Evolutionary conservation across 2,888 invertebrate species (phyloP).

Genomic region (Eupithecia inturbata): DNA sequence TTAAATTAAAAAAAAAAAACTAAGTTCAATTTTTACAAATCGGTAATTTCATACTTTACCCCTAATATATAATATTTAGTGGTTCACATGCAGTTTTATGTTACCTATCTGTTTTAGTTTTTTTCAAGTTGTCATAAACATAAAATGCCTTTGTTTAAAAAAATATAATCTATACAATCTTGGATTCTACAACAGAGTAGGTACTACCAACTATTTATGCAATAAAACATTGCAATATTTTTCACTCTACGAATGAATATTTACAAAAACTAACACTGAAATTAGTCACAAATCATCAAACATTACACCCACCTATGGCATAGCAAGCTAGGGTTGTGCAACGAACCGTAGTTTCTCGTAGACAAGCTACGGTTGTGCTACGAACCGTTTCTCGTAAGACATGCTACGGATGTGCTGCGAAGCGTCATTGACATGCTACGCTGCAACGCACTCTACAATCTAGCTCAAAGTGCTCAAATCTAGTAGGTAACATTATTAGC

Average conservation of each 20-base stretch:
- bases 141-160: neutral
- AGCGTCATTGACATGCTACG: neutral
- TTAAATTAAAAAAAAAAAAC: too few relatives aligned
- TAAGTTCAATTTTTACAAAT: too few relatives aligned
- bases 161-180: too few relatives aligned
- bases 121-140: neutral
- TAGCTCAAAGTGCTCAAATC: neutral
- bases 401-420: neutral
- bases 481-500: too few relatives aligned
- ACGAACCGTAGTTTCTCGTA: neutral
- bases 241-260: neutral
- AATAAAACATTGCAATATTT: neutral
- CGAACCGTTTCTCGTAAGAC: neutral
- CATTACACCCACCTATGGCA: too few relatives aligned
- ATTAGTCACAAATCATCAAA: too few relatives aligned
- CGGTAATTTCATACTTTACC: too few relatives aligned
- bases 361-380: neutral
- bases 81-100: neutral
- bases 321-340: neutral
- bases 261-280: too few relatives aligned
- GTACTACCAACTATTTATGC: neutral
- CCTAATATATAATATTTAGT: too few relatives aligned
- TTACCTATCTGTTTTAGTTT: neutral
- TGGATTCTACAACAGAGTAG: neutral
- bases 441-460: neutral